These are phyloP conservation scores for Leucophenga maculata DNA, from an alignment of 2,888 invertebrate species.

Conservation along the genomic window DNA sequence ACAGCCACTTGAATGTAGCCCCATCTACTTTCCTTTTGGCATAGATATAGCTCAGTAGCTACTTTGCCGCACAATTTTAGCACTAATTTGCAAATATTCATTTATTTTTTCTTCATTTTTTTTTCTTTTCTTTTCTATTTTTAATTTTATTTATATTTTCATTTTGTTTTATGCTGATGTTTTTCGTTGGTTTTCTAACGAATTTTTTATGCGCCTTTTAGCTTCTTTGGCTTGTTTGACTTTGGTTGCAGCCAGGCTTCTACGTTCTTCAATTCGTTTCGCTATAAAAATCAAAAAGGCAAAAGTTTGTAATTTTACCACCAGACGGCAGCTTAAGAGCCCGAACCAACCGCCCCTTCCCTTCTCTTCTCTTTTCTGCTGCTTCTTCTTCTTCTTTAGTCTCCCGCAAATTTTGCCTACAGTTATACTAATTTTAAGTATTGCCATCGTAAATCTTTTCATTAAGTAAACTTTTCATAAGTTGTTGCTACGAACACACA, in stretches of 20 bases:
- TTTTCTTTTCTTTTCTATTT: neutral
- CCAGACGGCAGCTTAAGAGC: conserved; percentile 1
- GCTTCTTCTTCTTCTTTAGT: neutral
- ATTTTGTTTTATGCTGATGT: neutral
- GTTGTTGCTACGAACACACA: conserved; percentile 44
- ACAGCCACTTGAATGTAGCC: conserved; percentile 27
- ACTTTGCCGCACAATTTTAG: conserved; percentile 28
- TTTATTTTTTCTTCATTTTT: neutral
- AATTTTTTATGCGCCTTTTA: conserved; percentile 8
- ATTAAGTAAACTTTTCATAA: conserved; percentile 72
- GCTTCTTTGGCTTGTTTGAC: no score
- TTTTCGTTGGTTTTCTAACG: conserved; percentile 30
- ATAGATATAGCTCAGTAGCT: conserved; percentile 14
- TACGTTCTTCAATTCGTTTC: no score
- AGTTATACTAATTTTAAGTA: conserved; percentile 65
- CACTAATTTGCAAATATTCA: conserved; percentile 43
- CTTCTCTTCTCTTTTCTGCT: neutral
- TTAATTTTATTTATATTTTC: neutral
- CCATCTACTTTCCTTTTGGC: neutral
- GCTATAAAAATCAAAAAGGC: neutral
- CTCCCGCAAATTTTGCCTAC: conserved; percentile 32
- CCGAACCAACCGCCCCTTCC: neutral
- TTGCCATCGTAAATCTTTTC: conserved; percentile 72
- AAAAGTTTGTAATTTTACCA: conserved; percentile 37
- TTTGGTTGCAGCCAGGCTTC: no score